These are phyloP conservation scores for Labeo rohita DNA, from an alignment of 2,113 vertebrate genomes.

Conservation along the genomic window DNA sequence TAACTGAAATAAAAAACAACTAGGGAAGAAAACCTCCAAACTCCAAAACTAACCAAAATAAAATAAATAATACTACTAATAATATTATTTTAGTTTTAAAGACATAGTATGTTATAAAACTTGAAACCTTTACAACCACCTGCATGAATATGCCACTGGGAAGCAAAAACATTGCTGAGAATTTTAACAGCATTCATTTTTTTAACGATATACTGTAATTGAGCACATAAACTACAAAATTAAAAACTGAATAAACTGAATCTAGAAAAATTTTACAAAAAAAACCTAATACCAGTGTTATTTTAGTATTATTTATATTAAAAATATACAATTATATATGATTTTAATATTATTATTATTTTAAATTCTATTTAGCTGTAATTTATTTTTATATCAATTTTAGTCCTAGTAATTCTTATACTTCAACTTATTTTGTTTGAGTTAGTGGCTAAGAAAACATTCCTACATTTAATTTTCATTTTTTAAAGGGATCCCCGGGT, in stretches of 20 bases:
- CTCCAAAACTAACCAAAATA: not conserved
- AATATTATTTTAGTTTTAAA: not conserved
- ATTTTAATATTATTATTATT: too few species aligned
- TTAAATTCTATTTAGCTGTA: not conserved
- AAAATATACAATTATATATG: too few species aligned
- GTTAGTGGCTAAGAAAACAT: not conserved
- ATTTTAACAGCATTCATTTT: not conserved
- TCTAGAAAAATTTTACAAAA: not conserved
- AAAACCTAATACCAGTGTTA: not conserved
- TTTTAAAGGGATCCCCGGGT: too few species aligned
- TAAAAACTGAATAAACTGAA: not conserved
- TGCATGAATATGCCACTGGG: not conserved
- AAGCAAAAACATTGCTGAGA: not conserved
- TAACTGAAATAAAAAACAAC: not conserved
- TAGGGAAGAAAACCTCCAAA: not conserved
- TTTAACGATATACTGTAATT: not conserved
- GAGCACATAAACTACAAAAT: not conserved
- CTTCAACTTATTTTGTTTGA: not conserved
- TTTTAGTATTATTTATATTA: not conserved
- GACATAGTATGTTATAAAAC: not conserved
- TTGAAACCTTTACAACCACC: not conserved
- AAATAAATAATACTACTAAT: not conserved
- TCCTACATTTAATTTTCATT: not conserved
- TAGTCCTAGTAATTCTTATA: not conserved
- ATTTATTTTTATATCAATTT: not conserved